Evolutionary conservation across 37 sponge, comb jelly and placozoan species (phyloP), one percentile per base, ranked within the genome.

Genomic region (Eunapius fragilis): DNA sequence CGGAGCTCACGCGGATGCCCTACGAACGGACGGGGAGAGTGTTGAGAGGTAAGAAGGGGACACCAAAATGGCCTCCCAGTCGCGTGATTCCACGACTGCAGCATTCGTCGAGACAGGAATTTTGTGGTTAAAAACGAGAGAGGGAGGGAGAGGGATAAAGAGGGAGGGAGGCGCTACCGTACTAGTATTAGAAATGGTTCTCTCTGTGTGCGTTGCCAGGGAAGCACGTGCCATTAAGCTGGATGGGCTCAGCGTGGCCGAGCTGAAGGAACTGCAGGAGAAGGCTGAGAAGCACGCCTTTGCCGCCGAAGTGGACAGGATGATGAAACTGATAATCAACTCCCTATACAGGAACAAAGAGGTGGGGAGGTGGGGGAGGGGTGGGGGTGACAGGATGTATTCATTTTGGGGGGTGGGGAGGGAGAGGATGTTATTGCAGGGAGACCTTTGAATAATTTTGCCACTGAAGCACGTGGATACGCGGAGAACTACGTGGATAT

Each of bases 301-400:
- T 76, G 93, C 95, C 68, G 99, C 98, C 32, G 99, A 99, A 81
- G 99, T 99, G 31, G 92, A 97, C 90, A 93, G 96, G 24, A 99
- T 99, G 99, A 99, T 99, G 99, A 99, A 97, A 82, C 92, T 99
- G 68, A 99, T 99, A 84, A 99, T 99, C 80, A 99, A 99, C 89
- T 97, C 98, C 3, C 89, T 99, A 68, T 99, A 99, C 87, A 79
- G 99, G 33, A 99, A 99, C 88, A 99, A 99, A 50, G 99, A 97
- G 95, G 97, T 95, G 84, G 0, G 86, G 17, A 38, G 22, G 22
- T 45, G 47, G 47, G 7, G 47, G 72, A 9, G 26, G 30, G 31
- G 31, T 4, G 72, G 31, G 72, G 11, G 38, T 3, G 77, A 12
- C 35, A 37, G 35, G n/a, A 33, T 76, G 35, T 30, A 76, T 7